These are phyloP conservation scores for Galeopsomyia nigrocyanea DNA, from an alignment of 2,888 invertebrate genomes.

Conservation along the genomic window DNA sequence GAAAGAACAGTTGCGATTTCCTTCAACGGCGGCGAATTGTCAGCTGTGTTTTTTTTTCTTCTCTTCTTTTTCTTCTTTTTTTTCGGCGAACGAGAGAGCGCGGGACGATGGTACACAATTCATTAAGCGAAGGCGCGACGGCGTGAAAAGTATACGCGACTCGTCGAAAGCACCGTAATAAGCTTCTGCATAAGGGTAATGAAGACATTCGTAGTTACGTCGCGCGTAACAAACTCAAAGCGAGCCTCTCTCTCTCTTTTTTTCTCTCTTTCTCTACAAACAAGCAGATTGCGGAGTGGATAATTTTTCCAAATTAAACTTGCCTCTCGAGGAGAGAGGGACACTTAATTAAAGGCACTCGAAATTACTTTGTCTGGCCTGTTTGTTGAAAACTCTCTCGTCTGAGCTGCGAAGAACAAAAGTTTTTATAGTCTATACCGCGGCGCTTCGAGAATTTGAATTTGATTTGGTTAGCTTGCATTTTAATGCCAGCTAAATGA, in stretches of 20 bases:
- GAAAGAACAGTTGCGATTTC: slow-evolving; percentile 35
- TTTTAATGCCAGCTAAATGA: no score
- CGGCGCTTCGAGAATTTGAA: no score
- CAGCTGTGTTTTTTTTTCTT: slow-evolving; percentile 13
- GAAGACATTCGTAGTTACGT: slow-evolving; percentile 32
- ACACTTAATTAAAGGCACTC: slow-evolving; percentile 38
- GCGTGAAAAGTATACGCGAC: slow-evolving; percentile 35
- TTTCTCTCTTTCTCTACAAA: slow-evolving; percentile 15
- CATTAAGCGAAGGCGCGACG: slow-evolving; percentile 39
- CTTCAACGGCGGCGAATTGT: slow-evolving; percentile 22
- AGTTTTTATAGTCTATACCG: no score
- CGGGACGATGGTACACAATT: slow-evolving; percentile 39
- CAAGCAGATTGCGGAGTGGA: slow-evolving; percentile 10
- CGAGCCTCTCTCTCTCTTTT: neutral
- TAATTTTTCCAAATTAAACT: slow-evolving; percentile 36
- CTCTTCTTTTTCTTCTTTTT: slow-evolving; percentile 6
- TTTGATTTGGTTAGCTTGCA: no score
- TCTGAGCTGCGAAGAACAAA: no score
- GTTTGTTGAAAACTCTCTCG: no score
- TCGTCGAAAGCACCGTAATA: slow-evolving; percentile 38
- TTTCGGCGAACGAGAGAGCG: neutral
- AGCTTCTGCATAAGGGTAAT: slow-evolving; percentile 39
- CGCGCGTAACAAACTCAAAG: neutral
- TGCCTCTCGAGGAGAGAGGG: neutral
- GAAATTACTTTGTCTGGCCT: slow-evolving; percentile 19